Evolutionary conservation across 2,113 vertebrate genomes (phyloP), one percentile per base, ranked within the genome.

Genomic region (Ceyx cyanopectus): DNA sequence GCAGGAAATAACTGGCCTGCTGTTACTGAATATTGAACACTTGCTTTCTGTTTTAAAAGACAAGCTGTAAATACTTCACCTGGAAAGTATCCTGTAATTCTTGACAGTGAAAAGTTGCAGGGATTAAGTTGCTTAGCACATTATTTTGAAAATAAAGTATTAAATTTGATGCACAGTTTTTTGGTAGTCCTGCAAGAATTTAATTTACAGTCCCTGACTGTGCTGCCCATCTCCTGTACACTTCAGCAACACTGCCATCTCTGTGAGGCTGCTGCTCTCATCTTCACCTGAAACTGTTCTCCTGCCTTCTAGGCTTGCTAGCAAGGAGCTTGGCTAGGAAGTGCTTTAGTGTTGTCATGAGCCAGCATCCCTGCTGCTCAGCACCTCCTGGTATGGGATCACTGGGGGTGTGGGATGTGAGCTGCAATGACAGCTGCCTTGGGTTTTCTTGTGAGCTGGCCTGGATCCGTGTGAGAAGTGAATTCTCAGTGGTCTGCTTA

Each of bases 401-500:
- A 27, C 45, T 21, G 37, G 2, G 83, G 58, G 8, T 18, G 50
- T 37, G 22, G 82, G 34, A 26, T 46, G 54, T 7, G n/a, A 61
- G 63, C n/a, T 27, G 51, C 0, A 0, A 14, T 81, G 48, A 53
- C 87, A 81, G 58, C 46, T 45, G 30, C 77, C 81, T 92, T 85
- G 85, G 93, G 68, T 95, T 89, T 78, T 63, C 73, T 50, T 78
- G 48, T 62, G 68, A 85, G 81, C 46, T 63, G 40, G 74, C 51
- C 50, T 62, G 24, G 34, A 37, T 96, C 30, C 61, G 53, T 84
- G 65, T 79, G 43, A 81, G 87, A 60, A 69, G 51, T 74, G 77
- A 92, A 90, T 90, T 90, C 58, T 89, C 56, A 58, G 34, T 76
- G 69, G 8, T 58, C 87, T 95, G 81, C 94, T 96, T 96, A 92